These are phyloP conservation scores for Holocentrus rufus DNA, from an alignment of 2,797 vertebrate genomes.

Conservation along the genomic window DNA sequence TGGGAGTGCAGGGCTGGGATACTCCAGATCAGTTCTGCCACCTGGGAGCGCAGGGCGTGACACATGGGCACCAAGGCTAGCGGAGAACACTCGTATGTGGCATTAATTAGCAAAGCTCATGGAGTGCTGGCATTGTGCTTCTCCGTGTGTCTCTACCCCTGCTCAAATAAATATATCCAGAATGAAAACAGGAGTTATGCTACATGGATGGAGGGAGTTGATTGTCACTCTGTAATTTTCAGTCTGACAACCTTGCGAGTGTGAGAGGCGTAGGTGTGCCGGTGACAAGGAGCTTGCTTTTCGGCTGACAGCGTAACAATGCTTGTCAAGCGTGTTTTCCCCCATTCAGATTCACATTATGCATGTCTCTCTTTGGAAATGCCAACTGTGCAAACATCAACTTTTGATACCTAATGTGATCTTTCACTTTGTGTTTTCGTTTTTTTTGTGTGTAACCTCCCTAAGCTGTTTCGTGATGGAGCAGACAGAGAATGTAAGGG, in stretches of 20 bases:
- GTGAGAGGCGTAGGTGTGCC: constrained; percentile 70
- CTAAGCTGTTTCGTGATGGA: constrained; percentile 20
- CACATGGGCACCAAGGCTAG: constrained; percentile 12
- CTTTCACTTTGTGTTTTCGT: constrained; percentile 10
- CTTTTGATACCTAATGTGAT: constrained; percentile 39
- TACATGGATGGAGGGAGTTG: constrained; percentile 53
- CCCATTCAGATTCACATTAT: constrained; percentile 61
- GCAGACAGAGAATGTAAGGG: constrained; percentile 6
- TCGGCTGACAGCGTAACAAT: constrained; percentile 68
- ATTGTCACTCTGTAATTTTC: constrained; percentile 70
- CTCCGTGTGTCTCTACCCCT: constrained; percentile 13
- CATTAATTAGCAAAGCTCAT: constrained; percentile 57
- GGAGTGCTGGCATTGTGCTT: constrained; percentile 37
- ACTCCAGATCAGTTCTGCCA: constrained; percentile 45
- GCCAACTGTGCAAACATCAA: constrained; percentile 60
- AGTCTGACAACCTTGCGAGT: constrained; percentile 71
- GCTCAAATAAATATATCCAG: constrained; percentile 52
- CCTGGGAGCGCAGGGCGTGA: constrained; percentile 38
- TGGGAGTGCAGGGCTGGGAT: constrained; percentile 37
- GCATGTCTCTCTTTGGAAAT: constrained; percentile 60
- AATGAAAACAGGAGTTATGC: constrained; percentile 43
- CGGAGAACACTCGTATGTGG: constrained; percentile 29
- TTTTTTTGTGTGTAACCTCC: constrained; percentile 20
- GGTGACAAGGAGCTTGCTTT: constrained; percentile 62
- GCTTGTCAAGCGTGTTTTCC: constrained; percentile 67